These are phyloP conservation scores for Paguma larvata DNA, from an alignment of 2,797 vertebrate genomes.

Conservation along the genomic window DNA sequence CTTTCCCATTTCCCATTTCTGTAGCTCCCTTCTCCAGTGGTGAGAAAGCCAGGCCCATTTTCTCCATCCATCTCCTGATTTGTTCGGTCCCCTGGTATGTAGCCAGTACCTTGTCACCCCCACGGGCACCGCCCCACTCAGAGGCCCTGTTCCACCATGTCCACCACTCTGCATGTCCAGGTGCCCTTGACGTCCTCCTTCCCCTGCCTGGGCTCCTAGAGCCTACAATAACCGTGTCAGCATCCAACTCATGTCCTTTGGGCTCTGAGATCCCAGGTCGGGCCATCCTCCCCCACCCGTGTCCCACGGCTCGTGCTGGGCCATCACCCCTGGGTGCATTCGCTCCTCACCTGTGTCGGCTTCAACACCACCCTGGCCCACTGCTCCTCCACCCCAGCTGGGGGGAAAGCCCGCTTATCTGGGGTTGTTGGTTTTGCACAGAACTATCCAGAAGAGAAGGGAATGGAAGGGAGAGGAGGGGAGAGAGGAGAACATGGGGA, in stretches of 20 bases:
- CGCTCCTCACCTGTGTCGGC: fast-evolving
- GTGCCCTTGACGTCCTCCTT: no score
- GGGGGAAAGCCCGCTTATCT: fast-evolving
- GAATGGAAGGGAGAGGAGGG: background rate
- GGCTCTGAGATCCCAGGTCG: fast-evolving
- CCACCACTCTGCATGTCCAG: background rate
- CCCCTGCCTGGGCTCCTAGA: no score
- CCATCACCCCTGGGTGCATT: fast-evolving
- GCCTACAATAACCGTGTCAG: fast-evolving
- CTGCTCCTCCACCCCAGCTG: fast-evolving
- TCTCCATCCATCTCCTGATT: background rate
- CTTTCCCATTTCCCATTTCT: background rate
- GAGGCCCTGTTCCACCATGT: background rate
- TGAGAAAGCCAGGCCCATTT: background rate
- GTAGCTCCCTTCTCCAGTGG: background rate
- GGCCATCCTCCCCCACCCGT: fast-evolving
- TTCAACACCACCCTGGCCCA: background rate
- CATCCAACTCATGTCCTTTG: background rate
- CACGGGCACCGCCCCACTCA: fast-evolving
- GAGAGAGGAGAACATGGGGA: background rate
- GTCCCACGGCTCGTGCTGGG: fast-evolving
- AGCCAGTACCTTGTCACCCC: background rate
- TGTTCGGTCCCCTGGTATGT: fast-evolving
- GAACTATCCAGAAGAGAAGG: no score
- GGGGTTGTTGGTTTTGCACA: background rate